A percentile compares a stretch with the other conserved stretches of the same genome.
These are phyloP conservation scores for Hucho hucho DNA, from an alignment of 2,113 vertebrate genomes.

Conservation along the genomic window DNA sequence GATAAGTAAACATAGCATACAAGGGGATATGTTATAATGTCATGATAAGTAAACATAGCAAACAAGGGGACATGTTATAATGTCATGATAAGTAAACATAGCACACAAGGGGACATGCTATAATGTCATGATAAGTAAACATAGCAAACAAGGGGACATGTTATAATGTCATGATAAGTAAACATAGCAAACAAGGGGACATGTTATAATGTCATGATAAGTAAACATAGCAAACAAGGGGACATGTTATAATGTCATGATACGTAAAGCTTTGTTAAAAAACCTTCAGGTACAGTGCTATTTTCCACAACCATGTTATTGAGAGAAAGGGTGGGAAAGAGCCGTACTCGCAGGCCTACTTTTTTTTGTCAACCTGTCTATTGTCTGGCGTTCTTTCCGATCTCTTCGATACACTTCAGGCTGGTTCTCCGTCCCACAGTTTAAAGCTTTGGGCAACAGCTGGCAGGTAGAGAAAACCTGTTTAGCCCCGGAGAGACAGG, in stretches of 20 bases:
- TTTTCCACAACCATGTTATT: neutral
- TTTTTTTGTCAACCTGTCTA: constrained; percentile 16
- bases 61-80: neutral
- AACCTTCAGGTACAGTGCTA: neutral
- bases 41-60: neutral
- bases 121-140: neutral
- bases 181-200: neutral
- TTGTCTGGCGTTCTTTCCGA: constrained; percentile 26
- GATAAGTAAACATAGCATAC: neutral
- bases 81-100: neutral
- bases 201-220: neutral
- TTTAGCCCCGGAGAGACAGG: constrained; percentile 38
- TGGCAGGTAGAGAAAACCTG: constrained; percentile 72
- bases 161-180: neutral
- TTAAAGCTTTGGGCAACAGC: constrained; percentile 74
- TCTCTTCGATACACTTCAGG: constrained; percentile 17
- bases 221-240: neutral
- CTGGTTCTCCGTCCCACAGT: neutral
- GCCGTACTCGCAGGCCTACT: neutral
- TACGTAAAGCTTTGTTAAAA: neutral
- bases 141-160: neutral
- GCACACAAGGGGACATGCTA: neutral
- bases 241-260: neutral
- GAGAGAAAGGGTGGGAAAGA: neutral
- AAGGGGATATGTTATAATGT: neutral